Evolutionary conservation across 1,140 invertebrate genomes (phyloP).

Genomic region (Magallana ariakensis): DNA sequence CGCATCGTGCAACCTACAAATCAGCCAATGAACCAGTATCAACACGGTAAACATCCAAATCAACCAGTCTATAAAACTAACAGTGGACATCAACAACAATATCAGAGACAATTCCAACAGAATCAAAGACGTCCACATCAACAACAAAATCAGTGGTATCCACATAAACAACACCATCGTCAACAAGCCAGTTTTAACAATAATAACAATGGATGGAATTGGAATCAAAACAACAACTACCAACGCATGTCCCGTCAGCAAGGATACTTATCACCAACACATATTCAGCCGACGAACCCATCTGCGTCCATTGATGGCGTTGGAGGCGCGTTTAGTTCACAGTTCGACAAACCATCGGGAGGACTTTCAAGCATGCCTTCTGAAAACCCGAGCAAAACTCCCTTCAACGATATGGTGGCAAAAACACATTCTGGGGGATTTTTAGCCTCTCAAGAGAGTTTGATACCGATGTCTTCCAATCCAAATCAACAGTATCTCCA

Average conservation of each 20-base stretch:
- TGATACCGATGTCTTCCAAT: not conserved
- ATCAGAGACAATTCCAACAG: not conserved
- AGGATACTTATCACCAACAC: not conserved
- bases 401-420: not conserved
- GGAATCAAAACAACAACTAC: not conserved
- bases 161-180: not conserved
- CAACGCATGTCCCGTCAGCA: not conserved
- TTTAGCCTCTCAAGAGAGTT: not conserved
- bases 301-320: not conserved
- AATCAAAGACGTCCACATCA: not conserved
- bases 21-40: not conserved
- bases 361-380: constrained; percentile 18
- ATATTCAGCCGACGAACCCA: not conserved
- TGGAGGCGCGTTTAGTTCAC: not conserved
- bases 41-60: not conserved
- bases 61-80: not conserved
- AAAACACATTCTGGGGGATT: not conserved
- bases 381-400: not conserved
- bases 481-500: not conserved
- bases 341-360: constrained; percentile 2
- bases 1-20: not conserved
- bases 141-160: not conserved
- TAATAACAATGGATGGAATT: not conserved
- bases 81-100: not conserved
- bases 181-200: not conserved